Evolutionary conservation across 2,113 vertebrate species (phyloP).

Genomic region (Rutilus rutilus): DNA sequence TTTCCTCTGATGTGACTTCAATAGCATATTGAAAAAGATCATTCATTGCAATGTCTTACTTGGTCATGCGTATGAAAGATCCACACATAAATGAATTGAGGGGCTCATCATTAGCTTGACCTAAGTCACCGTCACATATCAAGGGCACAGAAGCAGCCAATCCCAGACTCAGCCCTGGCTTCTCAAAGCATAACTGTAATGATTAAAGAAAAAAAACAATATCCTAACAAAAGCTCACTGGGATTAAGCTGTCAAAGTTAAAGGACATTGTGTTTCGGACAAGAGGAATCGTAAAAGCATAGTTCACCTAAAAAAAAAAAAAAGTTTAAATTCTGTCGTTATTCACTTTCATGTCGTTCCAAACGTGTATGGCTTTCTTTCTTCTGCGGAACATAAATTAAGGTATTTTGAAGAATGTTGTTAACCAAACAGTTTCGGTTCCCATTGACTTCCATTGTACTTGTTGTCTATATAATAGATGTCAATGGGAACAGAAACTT

Average conservation of each 20-base stretch:
- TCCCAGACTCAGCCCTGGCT: constrained; percentile 61
- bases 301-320: no score
- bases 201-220: background rate
- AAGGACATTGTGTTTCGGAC: background rate
- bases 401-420: background rate
- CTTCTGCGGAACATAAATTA: background rate
- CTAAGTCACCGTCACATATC: constrained; percentile 78
- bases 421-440: background rate
- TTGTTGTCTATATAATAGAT: background rate
- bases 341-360: background rate
- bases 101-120: constrained; percentile 80
- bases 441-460: background rate
- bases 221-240: background rate
- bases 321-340: no score
- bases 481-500: background rate
- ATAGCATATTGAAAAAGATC: background rate
- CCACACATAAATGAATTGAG: constrained; percentile 77
- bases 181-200: constrained; percentile 76
- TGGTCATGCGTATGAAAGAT: constrained; percentile 82
- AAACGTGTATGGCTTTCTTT: background rate
- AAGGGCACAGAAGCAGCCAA: constrained; percentile 79
- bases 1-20: background rate
- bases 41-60: constrained; percentile 72
- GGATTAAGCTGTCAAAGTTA: background rate
- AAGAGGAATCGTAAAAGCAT: background rate